phyloP scores from a whole-genome alignment of 2,113 vertebrate species.

The Gopherus evgoodei region DNA sequence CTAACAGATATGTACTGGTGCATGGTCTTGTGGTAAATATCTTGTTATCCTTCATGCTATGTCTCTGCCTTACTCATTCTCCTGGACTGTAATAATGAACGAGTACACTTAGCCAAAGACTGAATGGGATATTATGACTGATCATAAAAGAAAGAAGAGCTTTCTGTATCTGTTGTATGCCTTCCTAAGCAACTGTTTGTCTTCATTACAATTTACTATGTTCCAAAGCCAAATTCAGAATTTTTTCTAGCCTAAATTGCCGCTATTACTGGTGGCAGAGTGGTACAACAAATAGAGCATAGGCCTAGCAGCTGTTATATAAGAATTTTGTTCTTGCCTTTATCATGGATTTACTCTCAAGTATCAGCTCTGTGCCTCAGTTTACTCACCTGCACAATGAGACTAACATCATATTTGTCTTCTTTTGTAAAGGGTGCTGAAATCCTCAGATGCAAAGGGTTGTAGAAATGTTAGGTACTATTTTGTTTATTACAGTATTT shows the following conservation, averaged over 20 bases:
- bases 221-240: neutral
- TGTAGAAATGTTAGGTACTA: neutral
- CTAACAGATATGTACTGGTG: neutral
- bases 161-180: neutral
- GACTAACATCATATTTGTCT: neutral
- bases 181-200: neutral
- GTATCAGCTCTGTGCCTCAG: neutral
- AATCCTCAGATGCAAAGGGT: rapidly evolving
- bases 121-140: neutral
- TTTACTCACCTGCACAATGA: neutral
- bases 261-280: neutral
- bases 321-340: neutral
- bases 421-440: neutral
- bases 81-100: rapidly evolving
- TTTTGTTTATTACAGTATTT: neutral
- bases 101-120: neutral
- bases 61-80: neutral
- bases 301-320: neutral
- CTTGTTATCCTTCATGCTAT: neutral
- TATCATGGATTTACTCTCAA: neutral
- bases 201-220: neutral
- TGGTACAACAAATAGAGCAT: rapidly evolving
- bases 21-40: neutral
- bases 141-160: neutral
- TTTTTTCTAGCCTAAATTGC: rapidly evolving